Evolutionary conservation across 2,113 vertebrate genomes (phyloP), one percentile per base, ranked within the genome.

Genomic region (Suncus etruscus): DNA sequence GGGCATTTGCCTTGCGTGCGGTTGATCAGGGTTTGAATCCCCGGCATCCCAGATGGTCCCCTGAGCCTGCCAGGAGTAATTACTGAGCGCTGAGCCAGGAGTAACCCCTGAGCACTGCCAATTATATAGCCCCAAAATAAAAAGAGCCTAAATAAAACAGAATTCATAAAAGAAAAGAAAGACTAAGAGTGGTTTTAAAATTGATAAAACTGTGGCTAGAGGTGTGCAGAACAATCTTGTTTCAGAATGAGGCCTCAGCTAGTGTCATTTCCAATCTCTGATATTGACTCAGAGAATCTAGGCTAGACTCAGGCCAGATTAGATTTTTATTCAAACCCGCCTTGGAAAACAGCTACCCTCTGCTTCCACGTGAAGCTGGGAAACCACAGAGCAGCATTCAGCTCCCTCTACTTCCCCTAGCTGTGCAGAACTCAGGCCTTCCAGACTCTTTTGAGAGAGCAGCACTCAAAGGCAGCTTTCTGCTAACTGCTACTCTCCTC

Each of bases 341-440:
- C 61, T 92, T 32, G 15, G 66, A 77, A 92, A 82, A 77, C 32
- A 61, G 91, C n/a, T 86, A 89, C 93, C 78, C 70, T 39, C n/a
- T 11, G 51, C 24, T 54, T 58, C 73, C 51, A 61, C 65, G 75
- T 15, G 68, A 81, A 86, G 63, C 65, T 68, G 27, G 3, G 50
- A 74, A 50, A 63, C 70, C 81, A 61, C 75, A 88, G 75, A 63
- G 24, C 84, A 79, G 39, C 73, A 79, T 8, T 5, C 32, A 16
- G 22, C 14, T 25, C 32, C 12, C 18, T 29, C 66, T 6, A 3
- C 15, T 22, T 79, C 2, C 24, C 16, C n/a, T 20, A 9, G 8
- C 24, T 45, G 83, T 15, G 10, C n/a, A 1, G 18, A 81, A 70
- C 31, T 68, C 89, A 6, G 72, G 54, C 58, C 48, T 70, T 22